phyloP scores from a whole-genome alignment of 2,113 vertebrate genomes.

The Coreoperca whiteheadi region DNA sequence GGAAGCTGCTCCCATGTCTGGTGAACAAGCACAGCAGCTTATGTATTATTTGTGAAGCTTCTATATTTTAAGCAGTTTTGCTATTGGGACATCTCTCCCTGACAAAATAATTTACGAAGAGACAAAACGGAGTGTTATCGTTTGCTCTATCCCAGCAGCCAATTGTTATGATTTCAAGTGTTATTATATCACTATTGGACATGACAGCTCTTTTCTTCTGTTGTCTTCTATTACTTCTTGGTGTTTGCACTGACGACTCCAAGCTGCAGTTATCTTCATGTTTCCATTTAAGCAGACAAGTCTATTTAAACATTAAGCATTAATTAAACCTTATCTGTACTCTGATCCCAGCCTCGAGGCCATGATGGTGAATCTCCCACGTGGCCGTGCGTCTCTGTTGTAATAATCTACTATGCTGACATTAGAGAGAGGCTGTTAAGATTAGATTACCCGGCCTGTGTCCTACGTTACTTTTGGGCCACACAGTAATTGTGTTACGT shows the following conservation, averaged over 20 bases:
- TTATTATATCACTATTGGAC: neutral
- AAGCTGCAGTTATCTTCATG: neutral
- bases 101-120: constrained; percentile 35
- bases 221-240: neutral
- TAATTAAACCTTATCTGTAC: constrained; percentile 41
- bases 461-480: constrained; percentile 43
- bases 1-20: constrained; percentile 48
- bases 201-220: neutral
- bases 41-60: constrained; percentile 77
- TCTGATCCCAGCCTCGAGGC: constrained; percentile 38
- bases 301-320: constrained; percentile 44
- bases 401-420: constrained; percentile 60
- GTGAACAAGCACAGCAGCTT: constrained; percentile 40
- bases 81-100: constrained; percentile 19
- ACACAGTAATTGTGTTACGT: constrained; percentile 70
- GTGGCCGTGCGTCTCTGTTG: constrained; percentile 53
- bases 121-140: neutral
- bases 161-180: neutral
- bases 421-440: constrained; percentile 55
- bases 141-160: neutral
- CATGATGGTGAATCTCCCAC: constrained; percentile 34
- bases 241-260: constrained; percentile 13
- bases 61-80: constrained; percentile 48
- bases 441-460: constrained; percentile 69
- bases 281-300: constrained; percentile 42